Evolutionary conservation across 2,888 invertebrate species (phyloP).

Genomic region (Euzetes globulus): DNA sequence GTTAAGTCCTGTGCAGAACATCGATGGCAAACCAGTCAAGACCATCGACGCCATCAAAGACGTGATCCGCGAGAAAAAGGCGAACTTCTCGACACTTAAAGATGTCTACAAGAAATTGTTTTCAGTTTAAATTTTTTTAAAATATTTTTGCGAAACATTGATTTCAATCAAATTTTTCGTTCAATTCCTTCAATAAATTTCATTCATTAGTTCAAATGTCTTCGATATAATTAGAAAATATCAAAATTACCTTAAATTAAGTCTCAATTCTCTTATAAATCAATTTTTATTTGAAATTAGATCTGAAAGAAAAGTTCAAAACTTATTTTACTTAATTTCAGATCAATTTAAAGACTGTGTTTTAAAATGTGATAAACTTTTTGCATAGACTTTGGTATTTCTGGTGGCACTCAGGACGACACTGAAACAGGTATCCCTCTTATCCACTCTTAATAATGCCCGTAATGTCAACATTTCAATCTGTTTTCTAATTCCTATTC

Average conservation of each 20-base stretch:
- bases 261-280: no score
- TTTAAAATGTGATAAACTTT: no score
- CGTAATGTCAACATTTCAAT: not conserved
- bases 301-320: no score
- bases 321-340: no score
- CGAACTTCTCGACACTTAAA: not conserved
- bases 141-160: not conserved
- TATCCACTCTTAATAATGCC: no score
- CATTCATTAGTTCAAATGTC: no score
- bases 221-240: no score
- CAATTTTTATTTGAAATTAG: no score
- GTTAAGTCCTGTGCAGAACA: not conserved
- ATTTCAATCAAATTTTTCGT: no score
- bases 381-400: slow-evolving; percentile 1
- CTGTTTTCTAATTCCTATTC: not conserved
- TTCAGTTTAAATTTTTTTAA: not conserved
- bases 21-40: not conserved
- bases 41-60: not conserved
- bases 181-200: no score
- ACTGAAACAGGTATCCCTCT: not conserved
- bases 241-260: no score
- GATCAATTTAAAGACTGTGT: no score
- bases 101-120: slow-evolving; percentile 10
- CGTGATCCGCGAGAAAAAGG: not conserved
- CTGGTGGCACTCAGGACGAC: slow-evolving; percentile 15